Evolutionary conservation across 2,113 vertebrate species (phyloP), one percentile per base, ranked within the genome.

Genomic region (Ramphastos sulfuratus): DNA sequence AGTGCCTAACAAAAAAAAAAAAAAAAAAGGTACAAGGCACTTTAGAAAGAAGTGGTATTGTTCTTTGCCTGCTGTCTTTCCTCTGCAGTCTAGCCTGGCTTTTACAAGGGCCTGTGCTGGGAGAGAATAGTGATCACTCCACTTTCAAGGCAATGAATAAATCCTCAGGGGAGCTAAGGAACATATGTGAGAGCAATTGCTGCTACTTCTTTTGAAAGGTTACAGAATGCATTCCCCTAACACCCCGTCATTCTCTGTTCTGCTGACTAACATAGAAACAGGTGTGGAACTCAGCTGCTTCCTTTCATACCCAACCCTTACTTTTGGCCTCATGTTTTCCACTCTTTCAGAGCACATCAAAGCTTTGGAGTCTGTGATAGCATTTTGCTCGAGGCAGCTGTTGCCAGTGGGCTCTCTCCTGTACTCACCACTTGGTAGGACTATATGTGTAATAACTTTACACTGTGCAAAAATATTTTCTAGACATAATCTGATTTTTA

Each of bases 181-280:
- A 79, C 86, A 89, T 82, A 82, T 76, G 81, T 79, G 89, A 93
- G 79, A 92, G 66, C 59, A 95, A 66, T 85, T 83, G 70, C 89
- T 92, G 77, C 82, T 70, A 76, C 89, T 94, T 52, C 18, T 69
- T 94, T 91, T 90, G 89, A 95, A 94, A 94, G 81, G 89, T 92
- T 93, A 82, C 50, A 79, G 66, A 88, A 89, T 1, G 30, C 50
- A 82, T 75, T 93, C 71, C 84, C 66, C 59, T 85, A 94, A 84
- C 74, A 75, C 55, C n/a, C 63, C 73, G 81, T 65, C 83, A 70
- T 78, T 72, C 27, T 82, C 61, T 89, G 61, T 88, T 95, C 83
- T 93, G 73, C 74, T 84, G 83, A 89, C 88, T 95, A 88, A 90
- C 77, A 56, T 0, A 79, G 70, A 72, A 94, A 75, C 37, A 69